phyloP scores from a whole-genome alignment of 2,888 invertebrate genomes.

The Cotesia congregata region DNA sequence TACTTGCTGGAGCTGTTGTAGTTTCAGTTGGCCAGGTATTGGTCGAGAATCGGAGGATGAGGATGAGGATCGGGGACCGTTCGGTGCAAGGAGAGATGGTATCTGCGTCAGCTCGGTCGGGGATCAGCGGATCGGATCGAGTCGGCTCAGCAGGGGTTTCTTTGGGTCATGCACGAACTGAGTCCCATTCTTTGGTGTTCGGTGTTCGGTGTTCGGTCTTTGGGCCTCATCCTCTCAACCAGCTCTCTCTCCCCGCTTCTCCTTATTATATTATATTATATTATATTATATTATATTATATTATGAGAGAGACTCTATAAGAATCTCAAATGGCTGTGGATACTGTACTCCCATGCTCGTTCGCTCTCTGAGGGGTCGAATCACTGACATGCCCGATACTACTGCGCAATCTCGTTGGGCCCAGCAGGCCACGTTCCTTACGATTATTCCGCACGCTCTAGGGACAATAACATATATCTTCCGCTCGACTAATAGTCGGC shows the following conservation, averaged over 20 bases:
- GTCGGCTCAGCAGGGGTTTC: slow-evolving; percentile 69
- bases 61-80: slow-evolving; percentile 36
- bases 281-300: background rate
- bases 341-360: slow-evolving; percentile 36
- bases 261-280: background rate
- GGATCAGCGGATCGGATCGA: slow-evolving; percentile 68
- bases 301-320: slow-evolving; percentile 8
- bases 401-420: slow-evolving; percentile 51
- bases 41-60: background rate
- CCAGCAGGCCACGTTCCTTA: slow-evolving; percentile 38
- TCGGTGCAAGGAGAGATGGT: slow-evolving; percentile 64
- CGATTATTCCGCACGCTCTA: slow-evolving; percentile 50
- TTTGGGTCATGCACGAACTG: slow-evolving; percentile 69
- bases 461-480: slow-evolving; percentile 62
- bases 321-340: background rate
- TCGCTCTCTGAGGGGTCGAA: slow-evolving; percentile 66
- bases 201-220: background rate
- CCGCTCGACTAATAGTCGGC: slow-evolving; percentile 58
- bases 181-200: slow-evolving; percentile 61
- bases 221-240: background rate
- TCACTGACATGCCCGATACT: slow-evolving; percentile 66
- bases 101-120: slow-evolving; percentile 68
- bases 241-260: background rate
- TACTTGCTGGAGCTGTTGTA: background rate
- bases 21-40: slow-evolving; percentile 6